These are phyloP conservation scores for Lasioglossum calceatum DNA, from an alignment of 2,888 invertebrate species.

Conservation along the genomic window DNA sequence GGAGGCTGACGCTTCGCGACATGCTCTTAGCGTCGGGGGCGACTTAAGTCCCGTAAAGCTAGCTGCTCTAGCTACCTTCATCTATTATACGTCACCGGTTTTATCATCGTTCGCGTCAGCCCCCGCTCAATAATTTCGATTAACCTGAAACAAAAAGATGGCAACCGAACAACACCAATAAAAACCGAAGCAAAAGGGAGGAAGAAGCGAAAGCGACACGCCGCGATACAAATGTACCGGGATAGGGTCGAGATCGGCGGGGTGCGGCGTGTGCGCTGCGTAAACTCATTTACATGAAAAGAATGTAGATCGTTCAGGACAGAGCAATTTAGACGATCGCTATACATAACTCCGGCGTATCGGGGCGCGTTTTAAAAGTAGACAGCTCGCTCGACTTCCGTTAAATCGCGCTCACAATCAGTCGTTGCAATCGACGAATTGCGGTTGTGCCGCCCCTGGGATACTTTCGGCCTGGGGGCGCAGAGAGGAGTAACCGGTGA, in stretches of 20 bases:
- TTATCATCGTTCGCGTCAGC: neutral
- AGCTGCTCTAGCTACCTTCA: neutral
- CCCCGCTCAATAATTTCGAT: neutral
- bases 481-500: conserved; percentile 56
- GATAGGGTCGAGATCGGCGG: neutral
- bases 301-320: conserved; percentile 65
- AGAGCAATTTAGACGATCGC: conserved; percentile 57
- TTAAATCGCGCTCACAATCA: conserved; percentile 71
- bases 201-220: neutral
- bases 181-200: neutral
- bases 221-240: neutral
- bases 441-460: conserved; percentile 71
- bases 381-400: conserved; percentile 65
- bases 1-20: conserved; percentile 34
- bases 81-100: neutral
- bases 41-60: conserved; percentile 22
- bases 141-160: neutral
- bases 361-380: conserved; percentile 67
- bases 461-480: conserved; percentile 49
- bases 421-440: conserved; percentile 70
- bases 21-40: conserved; percentile 33
- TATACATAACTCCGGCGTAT: conserved; percentile 66
- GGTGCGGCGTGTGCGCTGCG: neutral
- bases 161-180: neutral
- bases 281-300: conserved; percentile 61